Conservation (phyloP, 1,140 invertebrate genomes). For the Drosophila kepulauana region DNA sequence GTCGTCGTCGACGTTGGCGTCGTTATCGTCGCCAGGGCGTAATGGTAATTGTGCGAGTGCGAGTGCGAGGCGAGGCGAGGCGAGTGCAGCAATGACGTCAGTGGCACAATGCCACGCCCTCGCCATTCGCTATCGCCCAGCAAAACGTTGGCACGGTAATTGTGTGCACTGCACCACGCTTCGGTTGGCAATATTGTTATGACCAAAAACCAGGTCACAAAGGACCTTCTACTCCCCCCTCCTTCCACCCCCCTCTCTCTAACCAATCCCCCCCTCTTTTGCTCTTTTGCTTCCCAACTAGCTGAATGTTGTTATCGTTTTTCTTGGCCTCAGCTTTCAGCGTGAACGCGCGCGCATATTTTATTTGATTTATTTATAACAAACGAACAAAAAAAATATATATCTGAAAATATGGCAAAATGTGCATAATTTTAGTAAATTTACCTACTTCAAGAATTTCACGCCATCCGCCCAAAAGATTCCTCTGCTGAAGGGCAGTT, state of each 20-base stretch:
- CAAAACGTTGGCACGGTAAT: slow-evolving; percentile 75
- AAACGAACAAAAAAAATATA: slow-evolving; percentile 14
- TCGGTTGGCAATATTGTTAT: slow-evolving; percentile 83
- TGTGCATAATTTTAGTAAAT: slow-evolving; percentile 72
- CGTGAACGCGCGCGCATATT: slow-evolving; percentile 78
- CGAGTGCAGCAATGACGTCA: slow-evolving; percentile 80
- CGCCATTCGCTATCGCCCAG: slow-evolving; percentile 45
- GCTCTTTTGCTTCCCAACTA: slow-evolving; percentile 10
- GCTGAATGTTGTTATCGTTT: slow-evolving; percentile 45
- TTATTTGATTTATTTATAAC: slow-evolving; percentile 79
- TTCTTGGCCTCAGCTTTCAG: slow-evolving; percentile 66
- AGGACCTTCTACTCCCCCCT: slow-evolving; percentile 50
- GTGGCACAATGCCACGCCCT: slow-evolving; percentile 60
- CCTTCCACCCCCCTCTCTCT: neutral
- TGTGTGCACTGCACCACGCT: slow-evolving; percentile 80
- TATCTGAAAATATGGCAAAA: neutral
- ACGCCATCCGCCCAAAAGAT: neutral
- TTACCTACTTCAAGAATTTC: slow-evolving; percentile 40
- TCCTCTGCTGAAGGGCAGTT: slow-evolving; percentile 23
- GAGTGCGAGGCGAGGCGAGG: slow-evolving; percentile 22
- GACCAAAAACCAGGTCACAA: slow-evolving; percentile 83
- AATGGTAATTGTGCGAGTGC: slow-evolving; percentile 68
- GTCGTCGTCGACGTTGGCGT: slow-evolving; percentile 35
- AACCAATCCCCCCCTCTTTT: neutral
- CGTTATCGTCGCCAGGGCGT: slow-evolving; percentile 48